phyloP scores from a whole-genome alignment of 2,888 invertebrate species.

The Terebella lapidaria region DNA sequence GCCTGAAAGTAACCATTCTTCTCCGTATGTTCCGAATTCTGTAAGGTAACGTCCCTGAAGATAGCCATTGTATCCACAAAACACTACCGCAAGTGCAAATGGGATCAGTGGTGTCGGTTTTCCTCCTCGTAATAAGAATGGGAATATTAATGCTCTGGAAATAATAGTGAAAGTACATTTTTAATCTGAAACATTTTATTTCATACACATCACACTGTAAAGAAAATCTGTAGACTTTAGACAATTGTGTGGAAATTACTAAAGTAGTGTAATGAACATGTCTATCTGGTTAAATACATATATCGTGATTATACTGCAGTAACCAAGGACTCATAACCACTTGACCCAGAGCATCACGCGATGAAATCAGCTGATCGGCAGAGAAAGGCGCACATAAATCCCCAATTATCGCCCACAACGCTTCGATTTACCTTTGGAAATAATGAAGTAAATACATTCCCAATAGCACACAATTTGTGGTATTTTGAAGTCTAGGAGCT shows the following conservation, averaged over 20 bases:
- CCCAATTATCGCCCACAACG: too few relatives aligned
- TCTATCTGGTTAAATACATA: too few relatives aligned
- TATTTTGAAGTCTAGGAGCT: not conserved
- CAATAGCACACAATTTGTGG: not conserved
- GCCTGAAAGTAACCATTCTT: too few relatives aligned
- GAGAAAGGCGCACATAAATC: too few relatives aligned
- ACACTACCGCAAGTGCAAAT: not conserved
- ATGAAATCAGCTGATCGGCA: too few relatives aligned
- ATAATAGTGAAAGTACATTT: not conserved
- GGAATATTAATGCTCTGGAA: not conserved
- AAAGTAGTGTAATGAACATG: too few relatives aligned
- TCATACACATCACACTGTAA: not conserved
- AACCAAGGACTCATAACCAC: too few relatives aligned
- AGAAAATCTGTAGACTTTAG: too few relatives aligned
- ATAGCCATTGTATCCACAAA: not conserved
- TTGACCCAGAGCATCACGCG: too few relatives aligned
- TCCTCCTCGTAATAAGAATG: not conserved
- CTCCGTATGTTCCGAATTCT: too few relatives aligned
- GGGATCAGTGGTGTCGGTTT: not conserved
- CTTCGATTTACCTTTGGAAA: not conserved
- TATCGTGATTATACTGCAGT: too few relatives aligned
- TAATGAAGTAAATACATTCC: not conserved
- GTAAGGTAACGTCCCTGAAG: not conserved
- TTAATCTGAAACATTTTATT: not conserved
- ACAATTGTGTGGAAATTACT: too few relatives aligned